Conservation (phyloP, 2,888 invertebrate genomes). For the Artemia sinica region DNA sequence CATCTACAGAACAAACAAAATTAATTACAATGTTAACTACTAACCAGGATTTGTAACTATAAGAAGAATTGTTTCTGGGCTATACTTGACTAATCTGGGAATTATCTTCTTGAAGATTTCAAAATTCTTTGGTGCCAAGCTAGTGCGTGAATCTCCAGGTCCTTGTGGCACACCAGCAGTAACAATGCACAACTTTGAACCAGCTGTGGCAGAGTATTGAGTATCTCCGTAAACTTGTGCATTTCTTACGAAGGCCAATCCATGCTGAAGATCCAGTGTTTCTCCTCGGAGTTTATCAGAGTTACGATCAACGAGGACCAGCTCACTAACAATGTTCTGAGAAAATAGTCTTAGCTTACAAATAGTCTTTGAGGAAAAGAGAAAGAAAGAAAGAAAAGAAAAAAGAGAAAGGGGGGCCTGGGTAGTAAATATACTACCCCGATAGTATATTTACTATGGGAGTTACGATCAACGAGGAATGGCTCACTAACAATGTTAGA, state of each 20-base stretch:
- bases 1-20: constrained; percentile 13
- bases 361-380: constrained; percentile 15
- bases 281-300: constrained; percentile 70
- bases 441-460: too few relatives aligned
- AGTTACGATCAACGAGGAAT: too few relatives aligned
- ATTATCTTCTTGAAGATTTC: constrained; percentile 72
- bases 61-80: constrained; percentile 64
- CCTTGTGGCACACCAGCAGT: constrained; percentile 84
- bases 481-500: too few relatives aligned
- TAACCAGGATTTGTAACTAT: constrained; percentile 68
- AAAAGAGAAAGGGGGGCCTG: background rate
- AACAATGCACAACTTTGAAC: constrained; percentile 66
- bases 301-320: constrained; percentile 62
- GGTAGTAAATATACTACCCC: too few relatives aligned
- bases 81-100: constrained; percentile 59
- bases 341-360: constrained; percentile 24
- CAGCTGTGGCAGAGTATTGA: constrained; percentile 57
- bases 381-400: constrained; percentile 4
- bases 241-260: constrained; percentile 60
- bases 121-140: constrained; percentile 73
- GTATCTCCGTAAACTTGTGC: constrained; percentile 57
- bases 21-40: background rate
- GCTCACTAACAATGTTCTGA: constrained; percentile 57
- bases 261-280: constrained; percentile 78
- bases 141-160: constrained; percentile 69